Percentiles rank a stretch among this genome's conserved stretches.
Evolutionary conservation across 92 coral and sea anemone genomes (phyloP).

Genomic region (Zoanthus sansibaricus): DNA sequence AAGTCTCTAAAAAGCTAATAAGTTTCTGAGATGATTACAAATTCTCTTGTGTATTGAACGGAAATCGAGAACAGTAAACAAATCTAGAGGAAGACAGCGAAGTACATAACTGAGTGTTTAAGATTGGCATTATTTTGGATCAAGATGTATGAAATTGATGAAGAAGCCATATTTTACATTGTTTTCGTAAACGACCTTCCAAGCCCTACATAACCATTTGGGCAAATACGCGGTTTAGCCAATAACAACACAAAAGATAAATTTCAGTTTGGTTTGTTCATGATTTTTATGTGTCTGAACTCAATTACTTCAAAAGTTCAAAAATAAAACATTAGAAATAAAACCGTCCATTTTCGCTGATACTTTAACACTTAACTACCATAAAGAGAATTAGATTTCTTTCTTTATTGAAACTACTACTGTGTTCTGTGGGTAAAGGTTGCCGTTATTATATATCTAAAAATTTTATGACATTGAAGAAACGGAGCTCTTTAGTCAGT

Average conservation of each 20-base stretch:
- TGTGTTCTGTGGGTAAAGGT: background rate
- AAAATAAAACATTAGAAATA: background rate
- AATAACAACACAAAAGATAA: background rate
- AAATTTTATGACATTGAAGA: background rate
- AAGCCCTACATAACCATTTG: background rate
- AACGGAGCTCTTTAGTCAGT: slow-evolving; percentile 20
- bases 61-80: background rate
- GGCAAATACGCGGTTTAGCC: background rate
- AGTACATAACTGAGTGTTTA: background rate
- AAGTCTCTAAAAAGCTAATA: background rate
- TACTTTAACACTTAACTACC: background rate
- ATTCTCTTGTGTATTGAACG: slow-evolving; percentile 12
- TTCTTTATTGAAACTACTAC: background rate
- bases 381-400: background rate
- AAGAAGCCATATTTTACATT: background rate
- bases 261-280: background rate
- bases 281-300: background rate
- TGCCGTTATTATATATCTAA: background rate
- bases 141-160: background rate
- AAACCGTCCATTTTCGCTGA: background rate
- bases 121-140: background rate
- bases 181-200: background rate
- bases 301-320: background rate
- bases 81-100: background rate
- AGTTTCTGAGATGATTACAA: background rate